These are phyloP conservation scores for Lasioglossum villosulum DNA, from an alignment of 2,888 invertebrate genomes.

Conservation along the genomic window DNA sequence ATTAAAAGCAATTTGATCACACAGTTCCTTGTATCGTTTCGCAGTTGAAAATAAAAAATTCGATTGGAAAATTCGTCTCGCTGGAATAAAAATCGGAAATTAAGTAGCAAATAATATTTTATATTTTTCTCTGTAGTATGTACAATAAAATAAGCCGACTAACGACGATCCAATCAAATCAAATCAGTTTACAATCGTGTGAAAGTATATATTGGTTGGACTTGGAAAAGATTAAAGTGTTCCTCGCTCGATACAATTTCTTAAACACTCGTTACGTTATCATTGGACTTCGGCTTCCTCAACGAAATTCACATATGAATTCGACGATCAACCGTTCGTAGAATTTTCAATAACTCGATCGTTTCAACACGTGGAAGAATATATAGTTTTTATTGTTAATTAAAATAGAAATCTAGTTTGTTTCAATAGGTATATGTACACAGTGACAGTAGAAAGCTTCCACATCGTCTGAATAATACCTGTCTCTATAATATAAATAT, in stretches of 20 bases:
- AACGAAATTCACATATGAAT: conserved; percentile 31
- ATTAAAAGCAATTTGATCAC: neutral
- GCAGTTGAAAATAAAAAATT: neutral
- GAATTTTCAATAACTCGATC: conserved; percentile 38
- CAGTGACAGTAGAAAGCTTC: conserved; percentile 33
- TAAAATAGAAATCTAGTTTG: conserved; percentile 37
- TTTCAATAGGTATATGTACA: conserved; percentile 17
- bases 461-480: conserved; percentile 12
- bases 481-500: conserved; percentile 27
- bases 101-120: neutral
- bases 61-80: neutral
- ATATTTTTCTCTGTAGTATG: neutral
- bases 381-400: conserved; percentile 42
- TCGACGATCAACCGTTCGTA: conserved; percentile 6
- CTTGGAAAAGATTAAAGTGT: neutral
- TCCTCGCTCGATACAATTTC: neutral
- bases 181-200: neutral
- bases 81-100: neutral
- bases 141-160: neutral
- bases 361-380: conserved; percentile 44
- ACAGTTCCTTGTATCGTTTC: too few species aligned
- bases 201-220: neutral
- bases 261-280: conserved; percentile 2
- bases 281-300: conserved; percentile 1
- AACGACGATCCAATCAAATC: neutral